Conservation (phyloP, 2,888 invertebrate species). For the Dichetophora obliterata region DNA sequence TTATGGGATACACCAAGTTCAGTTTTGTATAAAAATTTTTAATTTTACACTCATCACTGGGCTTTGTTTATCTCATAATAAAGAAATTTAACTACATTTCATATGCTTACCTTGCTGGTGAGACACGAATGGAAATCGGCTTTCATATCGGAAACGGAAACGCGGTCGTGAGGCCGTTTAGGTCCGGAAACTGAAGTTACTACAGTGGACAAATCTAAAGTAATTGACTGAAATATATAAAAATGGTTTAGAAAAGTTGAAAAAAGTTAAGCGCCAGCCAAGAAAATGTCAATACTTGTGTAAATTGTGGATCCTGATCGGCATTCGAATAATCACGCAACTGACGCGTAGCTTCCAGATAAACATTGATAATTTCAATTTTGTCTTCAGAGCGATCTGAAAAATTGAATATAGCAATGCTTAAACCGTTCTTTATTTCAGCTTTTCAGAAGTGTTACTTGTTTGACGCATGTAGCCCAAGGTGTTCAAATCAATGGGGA, state of each 20-base stretch:
- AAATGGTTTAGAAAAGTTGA: constrained; percentile 28
- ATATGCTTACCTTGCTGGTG: constrained; percentile 83
- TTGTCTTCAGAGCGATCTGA: constrained; percentile 85
- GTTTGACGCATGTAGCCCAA: constrained; percentile 89
- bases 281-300: constrained; percentile 70
- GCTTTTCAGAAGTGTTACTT: constrained; percentile 71
- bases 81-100: constrained; percentile 45
- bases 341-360: constrained; percentile 85
- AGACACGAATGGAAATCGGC: constrained; percentile 88
- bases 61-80: constrained; percentile 70
- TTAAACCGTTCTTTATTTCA: too few relatives aligned
- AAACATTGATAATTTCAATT: constrained; percentile 83
- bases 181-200: constrained; percentile 97
- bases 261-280: not conserved
- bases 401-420: too few relatives aligned
- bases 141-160: constrained; percentile 91
- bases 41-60: constrained; percentile 66
- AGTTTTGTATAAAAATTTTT: constrained; percentile 61
- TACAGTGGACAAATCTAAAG: constrained; percentile 87
- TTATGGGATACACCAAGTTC: constrained; percentile 70
- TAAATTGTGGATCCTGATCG: constrained; percentile 85
- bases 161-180: constrained; percentile 96
- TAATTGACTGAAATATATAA: constrained; percentile 52
- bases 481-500: constrained; percentile 89
- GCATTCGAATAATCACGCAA: constrained; percentile 84